phyloP scores from a whole-genome alignment of 2,113 vertebrate genomes.

The Meles meles region DNA sequence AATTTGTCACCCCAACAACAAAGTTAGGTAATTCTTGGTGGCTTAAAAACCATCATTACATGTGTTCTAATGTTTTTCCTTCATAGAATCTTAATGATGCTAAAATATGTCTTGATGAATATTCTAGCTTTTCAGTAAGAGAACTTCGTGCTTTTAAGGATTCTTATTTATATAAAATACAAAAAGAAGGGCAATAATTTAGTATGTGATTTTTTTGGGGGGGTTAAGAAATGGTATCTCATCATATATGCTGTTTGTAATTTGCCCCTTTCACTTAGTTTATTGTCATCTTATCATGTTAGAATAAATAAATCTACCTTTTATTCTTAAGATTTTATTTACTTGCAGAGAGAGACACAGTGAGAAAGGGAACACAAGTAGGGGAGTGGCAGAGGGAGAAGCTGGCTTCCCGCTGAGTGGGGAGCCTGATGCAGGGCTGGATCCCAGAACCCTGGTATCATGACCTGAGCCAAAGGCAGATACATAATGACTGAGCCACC shows the following conservation, averaged over 20 bases:
- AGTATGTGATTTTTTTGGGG: not conserved
- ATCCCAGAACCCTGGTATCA: too few species aligned
- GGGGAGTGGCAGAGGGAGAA: too few species aligned
- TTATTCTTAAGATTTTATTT: too few species aligned
- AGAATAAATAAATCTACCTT: not conserved
- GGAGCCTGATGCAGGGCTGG: too few species aligned
- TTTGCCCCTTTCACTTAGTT: not conserved
- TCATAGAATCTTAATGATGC: not conserved
- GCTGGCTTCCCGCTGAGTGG: too few species aligned
- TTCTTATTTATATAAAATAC: slow-evolving; percentile 6
- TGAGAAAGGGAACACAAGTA: too few species aligned
- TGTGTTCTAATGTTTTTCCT: not conserved
- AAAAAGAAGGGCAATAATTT: not conserved
- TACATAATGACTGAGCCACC: too few species aligned
- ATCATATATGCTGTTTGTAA: not conserved
- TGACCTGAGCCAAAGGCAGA: too few species aligned
- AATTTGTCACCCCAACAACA: not conserved
- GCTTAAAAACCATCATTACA: not conserved
- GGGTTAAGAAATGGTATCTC: not conserved
- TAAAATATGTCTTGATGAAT: not conserved
- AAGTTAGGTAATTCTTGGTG: not conserved
- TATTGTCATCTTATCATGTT: not conserved
- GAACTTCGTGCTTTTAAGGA: not conserved
- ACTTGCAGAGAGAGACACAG: too few species aligned
- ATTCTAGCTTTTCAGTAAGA: not conserved